Evolutionary conservation across 64 coral and sea anemone species (phyloP).

Genomic region (Montipora efflorescens): DNA sequence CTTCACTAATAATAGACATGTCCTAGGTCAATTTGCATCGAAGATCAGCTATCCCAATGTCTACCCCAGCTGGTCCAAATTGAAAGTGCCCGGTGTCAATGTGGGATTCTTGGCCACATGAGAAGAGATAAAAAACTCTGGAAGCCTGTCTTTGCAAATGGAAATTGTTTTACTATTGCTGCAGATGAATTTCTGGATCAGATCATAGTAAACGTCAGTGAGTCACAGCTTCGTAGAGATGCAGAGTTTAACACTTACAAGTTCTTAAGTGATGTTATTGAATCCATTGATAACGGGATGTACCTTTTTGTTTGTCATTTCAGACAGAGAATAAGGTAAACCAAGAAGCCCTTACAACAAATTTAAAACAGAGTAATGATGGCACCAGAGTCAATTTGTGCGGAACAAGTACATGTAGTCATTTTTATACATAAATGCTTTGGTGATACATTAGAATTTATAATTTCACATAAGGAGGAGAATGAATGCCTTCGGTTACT

Average conservation of each 20-base stretch:
- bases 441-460: slow-evolving; percentile 20
- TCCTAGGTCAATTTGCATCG: slow-evolving; percentile 55
- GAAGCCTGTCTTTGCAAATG: slow-evolving; percentile 52
- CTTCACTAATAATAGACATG: not conserved
- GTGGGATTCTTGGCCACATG: slow-evolving; percentile 39
- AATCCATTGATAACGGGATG: slow-evolving; percentile 16
- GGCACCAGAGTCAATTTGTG: slow-evolving; percentile 32
- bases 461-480: slow-evolving; percentile 37
- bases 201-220: slow-evolving; percentile 52
- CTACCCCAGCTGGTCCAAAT: slow-evolving; percentile 60
- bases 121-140: slow-evolving; percentile 39
- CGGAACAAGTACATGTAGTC: too few relatives aligned
- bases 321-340: not conserved
- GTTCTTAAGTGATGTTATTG: slow-evolving; percentile 69
- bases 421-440: slow-evolving; percentile 32
- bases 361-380: not conserved
- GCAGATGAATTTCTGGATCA: slow-evolving; percentile 44
- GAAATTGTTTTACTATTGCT: slow-evolving; percentile 28
- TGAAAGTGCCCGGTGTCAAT: slow-evolving; percentile 29
- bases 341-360: not conserved
- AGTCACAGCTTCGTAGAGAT: slow-evolving; percentile 57
- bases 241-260: slow-evolving; percentile 65
- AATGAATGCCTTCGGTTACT: slow-evolving; percentile 11
- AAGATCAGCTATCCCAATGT: slow-evolving; percentile 45
- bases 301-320: not conserved